Conservation (phyloP, 2,113 vertebrate species). For the Paralichthys olivaceus region DNA sequence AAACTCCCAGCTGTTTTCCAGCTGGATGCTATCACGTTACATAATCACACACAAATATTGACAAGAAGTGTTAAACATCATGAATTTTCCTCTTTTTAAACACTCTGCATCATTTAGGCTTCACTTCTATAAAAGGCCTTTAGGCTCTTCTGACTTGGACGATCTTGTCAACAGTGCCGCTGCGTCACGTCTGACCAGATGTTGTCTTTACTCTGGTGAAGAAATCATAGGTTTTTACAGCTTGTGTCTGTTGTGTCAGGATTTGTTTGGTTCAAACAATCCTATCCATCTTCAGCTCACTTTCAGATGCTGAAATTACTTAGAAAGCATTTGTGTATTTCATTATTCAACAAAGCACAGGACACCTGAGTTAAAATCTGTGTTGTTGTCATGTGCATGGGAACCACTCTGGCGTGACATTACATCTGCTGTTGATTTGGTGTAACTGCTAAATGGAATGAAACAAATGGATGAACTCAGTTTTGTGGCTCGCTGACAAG, state of each 20-base stretch:
- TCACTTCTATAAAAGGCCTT: constrained; percentile 31
- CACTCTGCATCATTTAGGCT: constrained; percentile 10
- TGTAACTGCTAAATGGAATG: constrained; percentile 36
- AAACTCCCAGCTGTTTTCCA: background rate
- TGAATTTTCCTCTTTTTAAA: background rate
- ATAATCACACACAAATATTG: background rate
- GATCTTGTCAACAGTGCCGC: constrained; percentile 38
- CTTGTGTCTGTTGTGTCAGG: constrained; percentile 32
- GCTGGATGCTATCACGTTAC: background rate
- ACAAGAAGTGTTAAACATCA: background rate
- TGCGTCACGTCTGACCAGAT: constrained; percentile 49
- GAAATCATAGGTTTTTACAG: constrained; percentile 46
- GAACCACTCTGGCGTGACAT: constrained; percentile 20
- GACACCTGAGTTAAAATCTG: constrained; percentile 13
- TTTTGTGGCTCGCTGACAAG: constrained; percentile 20
- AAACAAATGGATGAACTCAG: constrained; percentile 35
- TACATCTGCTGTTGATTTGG: constrained; percentile 18
- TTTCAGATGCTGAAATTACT: constrained; percentile 9
- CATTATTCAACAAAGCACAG: constrained; percentile 3
- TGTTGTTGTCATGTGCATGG: constrained; percentile 1
- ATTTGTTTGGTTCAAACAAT: constrained; percentile 41
- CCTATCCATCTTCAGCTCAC: background rate
- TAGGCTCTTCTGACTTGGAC: constrained; percentile 48
- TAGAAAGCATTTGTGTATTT: background rate
- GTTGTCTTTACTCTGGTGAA: constrained; percentile 37